These are phyloP conservation scores for Troides oblongomaculatus DNA, from an alignment of 2,888 invertebrate genomes.

Conservation along the genomic window DNA sequence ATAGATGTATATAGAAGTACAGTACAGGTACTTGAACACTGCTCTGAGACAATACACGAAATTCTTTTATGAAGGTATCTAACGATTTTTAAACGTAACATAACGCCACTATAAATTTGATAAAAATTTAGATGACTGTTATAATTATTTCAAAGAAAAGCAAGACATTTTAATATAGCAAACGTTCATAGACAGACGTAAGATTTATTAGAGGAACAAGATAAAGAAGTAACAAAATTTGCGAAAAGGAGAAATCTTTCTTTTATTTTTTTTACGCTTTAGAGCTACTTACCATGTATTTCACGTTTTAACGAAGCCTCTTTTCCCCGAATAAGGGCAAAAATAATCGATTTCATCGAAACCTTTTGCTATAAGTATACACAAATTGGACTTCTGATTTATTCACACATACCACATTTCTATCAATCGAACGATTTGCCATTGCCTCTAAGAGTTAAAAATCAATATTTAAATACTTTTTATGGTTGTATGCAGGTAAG, in stretches of 20 bases:
- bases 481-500: too few relatives aligned
- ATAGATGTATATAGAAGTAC: not conserved
- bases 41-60: not conserved
- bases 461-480: too few relatives aligned
- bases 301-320: conserved; percentile 11
- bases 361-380: not conserved
- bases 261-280: not conserved
- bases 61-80: not conserved
- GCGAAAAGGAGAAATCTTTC: not conserved
- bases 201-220: too few relatives aligned
- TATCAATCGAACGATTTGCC: not conserved
- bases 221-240: too few relatives aligned
- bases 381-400: conserved; percentile 17
- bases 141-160: not conserved
- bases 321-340: not conserved
- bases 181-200: too few relatives aligned
- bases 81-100: not conserved
- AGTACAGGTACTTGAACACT: not conserved
- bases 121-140: not conserved
- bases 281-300: not conserved
- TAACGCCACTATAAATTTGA: too few relatives aligned
- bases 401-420: conserved; percentile 12
- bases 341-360: conserved; percentile 1
- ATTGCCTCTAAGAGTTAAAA: too few relatives aligned
- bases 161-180: too few relatives aligned